Conservation (phyloP, 2,797 vertebrate species). For the Girardinus metallicus region DNA sequence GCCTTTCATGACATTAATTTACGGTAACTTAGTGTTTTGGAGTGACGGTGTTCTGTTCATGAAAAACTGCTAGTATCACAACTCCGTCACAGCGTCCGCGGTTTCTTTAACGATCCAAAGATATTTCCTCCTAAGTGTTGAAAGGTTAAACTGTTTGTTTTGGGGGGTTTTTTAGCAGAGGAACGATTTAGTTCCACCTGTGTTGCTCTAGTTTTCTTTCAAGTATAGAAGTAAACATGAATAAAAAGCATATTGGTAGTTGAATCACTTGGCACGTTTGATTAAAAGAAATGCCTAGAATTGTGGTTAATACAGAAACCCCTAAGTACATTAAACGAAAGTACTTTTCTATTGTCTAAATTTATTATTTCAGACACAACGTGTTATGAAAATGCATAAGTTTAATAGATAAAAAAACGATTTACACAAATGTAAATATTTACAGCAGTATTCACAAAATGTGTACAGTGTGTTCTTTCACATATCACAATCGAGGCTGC, state of each 20-base stretch:
- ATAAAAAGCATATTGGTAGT: not conserved
- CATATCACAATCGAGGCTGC: not conserved
- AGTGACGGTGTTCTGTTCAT: not conserved
- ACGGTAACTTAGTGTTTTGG: not conserved
- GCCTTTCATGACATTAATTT: not conserved
- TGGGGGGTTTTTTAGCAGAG: not conserved
- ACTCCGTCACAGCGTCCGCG: not conserved
- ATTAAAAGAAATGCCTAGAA: not conserved
- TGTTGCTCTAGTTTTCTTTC: not conserved
- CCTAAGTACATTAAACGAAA: not conserved
- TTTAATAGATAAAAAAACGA: slow-evolving; percentile 66
- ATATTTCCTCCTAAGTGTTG: not conserved
- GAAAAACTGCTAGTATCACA: not conserved
- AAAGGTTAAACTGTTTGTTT: not conserved
- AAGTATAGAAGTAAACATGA: not conserved
- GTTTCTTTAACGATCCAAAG: not conserved
- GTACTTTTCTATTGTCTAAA: not conserved
- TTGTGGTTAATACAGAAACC: not conserved
- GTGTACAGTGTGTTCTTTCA: slow-evolving; percentile 14
- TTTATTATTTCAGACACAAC: not conserved
- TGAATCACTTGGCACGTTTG: not conserved
- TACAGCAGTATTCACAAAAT: slow-evolving; percentile 71
- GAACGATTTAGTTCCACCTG: not conserved
- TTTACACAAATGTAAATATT: slow-evolving; percentile 60
- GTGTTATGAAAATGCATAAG: slow-evolving; percentile 23